Conservation (phyloP, 2,888 invertebrate species). For the Flexamia atlantica region DNA sequence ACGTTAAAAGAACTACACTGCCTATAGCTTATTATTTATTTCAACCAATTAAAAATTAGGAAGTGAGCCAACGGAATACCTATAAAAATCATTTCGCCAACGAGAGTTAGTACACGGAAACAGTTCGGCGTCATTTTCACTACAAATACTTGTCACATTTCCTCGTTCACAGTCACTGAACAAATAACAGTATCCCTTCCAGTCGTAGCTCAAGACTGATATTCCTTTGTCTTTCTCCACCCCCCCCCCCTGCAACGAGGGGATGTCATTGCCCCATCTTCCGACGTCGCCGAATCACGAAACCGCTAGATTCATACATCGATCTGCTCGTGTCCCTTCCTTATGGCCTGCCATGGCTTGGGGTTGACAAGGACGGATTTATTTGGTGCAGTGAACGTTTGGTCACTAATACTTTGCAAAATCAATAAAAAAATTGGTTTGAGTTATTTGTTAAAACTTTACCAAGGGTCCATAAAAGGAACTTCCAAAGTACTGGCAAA, state of each 20-base stretch:
- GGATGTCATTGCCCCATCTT: conserved; percentile 28
- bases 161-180: not conserved
- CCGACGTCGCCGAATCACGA: conserved; percentile 7
- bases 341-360: not conserved
- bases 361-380: too few relatives aligned
- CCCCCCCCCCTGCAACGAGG: not conserved
- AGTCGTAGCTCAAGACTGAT: not conserved
- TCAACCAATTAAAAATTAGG: too few relatives aligned
- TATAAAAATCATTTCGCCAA: too few relatives aligned
- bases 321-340: not conserved
- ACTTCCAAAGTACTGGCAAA: too few relatives aligned
- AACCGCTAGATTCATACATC: conserved; percentile 13
- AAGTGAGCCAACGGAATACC: too few relatives aligned
- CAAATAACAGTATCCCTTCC: not conserved
- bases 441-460: too few relatives aligned
- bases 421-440: too few relatives aligned
- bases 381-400: too few relatives aligned
- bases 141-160: not conserved
- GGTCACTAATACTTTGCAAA: too few relatives aligned
- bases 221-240: conserved; percentile 1
- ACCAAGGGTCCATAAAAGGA: too few relatives aligned
- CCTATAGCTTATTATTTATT: too few relatives aligned
- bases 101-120: not conserved
- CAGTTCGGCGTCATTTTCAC: not conserved
- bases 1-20: too few relatives aligned